Base-by-base conservation (phyloP, 2,797 vertebrate species). In the Heterohyrax brucei region DNA sequence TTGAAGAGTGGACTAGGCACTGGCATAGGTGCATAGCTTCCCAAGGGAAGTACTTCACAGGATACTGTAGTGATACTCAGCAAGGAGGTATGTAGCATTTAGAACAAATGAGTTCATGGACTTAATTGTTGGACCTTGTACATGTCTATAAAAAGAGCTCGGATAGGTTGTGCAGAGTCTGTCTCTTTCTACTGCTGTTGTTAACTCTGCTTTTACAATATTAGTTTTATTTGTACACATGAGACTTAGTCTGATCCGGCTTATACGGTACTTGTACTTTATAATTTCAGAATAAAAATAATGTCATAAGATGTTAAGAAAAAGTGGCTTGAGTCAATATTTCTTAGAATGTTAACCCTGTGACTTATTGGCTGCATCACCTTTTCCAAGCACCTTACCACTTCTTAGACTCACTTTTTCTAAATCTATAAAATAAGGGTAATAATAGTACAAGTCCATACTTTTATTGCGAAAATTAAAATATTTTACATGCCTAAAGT, bases 211-310 rank as follows among this genome's bases (percentile, higher is more conserved):
- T 66, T 56, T 70, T 94, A 87, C 64, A 89, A 48, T 70, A 1
- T 80, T 56, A 1, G 1, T 21, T 89, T 83, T 70, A 6, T 82
- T 91, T 96, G 75, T 18, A 92, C 79, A 13, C 14, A 61, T 82
- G 9, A 33, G 2, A 1, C 7, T 30, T 86, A 53, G 1, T 21
- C 44, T 66, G 39, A 22, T 62, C 16, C 91, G 44, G n/a, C 0
- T 64, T 72, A 46, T 46, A 18, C 70, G 1, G 19, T 75, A 30
- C 19, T 80, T 75, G 26, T 87, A 59, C 50, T 39, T 93, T 78
- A 91, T 6, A 82, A 72, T n/a, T 84, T 93, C 64, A 91, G 26
- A 92, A 64, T 7, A 94, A n/a, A 91, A 95, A 78, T 44, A 33
- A 9, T 73, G 70, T 56, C 46, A 33, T 21, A 72, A 56, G 2